phyloP scores from a whole-genome alignment of 1,140 invertebrate genomes.

The Philopotamus ludificatus region DNA sequence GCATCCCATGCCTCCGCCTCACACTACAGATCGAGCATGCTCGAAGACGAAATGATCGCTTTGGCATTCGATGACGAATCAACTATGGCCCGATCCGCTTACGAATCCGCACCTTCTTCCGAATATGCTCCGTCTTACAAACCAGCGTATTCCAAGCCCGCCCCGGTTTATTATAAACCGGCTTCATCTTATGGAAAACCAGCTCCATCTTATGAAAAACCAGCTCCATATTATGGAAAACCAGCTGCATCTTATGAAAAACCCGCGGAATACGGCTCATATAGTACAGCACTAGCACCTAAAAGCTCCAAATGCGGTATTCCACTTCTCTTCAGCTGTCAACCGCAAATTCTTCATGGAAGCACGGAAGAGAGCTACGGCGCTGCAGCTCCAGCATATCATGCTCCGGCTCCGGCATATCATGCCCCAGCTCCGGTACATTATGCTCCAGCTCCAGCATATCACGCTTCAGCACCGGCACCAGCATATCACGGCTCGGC shows the following conservation, averaged over 20 bases:
- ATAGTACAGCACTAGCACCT: not conserved
- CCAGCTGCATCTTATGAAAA: not conserved
- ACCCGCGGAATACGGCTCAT: not conserved
- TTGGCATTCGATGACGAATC: not conserved
- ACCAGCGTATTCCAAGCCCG: not conserved
- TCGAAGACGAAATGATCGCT: not conserved
- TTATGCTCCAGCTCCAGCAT: conserved; percentile 16
- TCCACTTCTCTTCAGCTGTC: not conserved
- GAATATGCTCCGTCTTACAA: not conserved
- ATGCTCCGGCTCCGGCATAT: conserved; percentile 37
- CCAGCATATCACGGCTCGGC: conserved; percentile 5
- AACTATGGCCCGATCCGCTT: not conserved
- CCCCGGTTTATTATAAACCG: not conserved
- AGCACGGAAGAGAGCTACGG: conserved; percentile 3
- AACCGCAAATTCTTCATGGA: conserved; percentile 11
- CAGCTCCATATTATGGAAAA: conserved; percentile 20
- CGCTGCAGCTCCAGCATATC: conserved; percentile 33
- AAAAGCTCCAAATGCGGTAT: not conserved
- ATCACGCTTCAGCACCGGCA: conserved; percentile 21
- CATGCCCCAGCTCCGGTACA: conserved; percentile 24
- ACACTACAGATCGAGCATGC: too few relatives aligned
- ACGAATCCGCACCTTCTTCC: not conserved
- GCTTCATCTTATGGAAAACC: conserved; percentile 10
- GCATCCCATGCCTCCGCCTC: not conserved
- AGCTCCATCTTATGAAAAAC: conserved; percentile 7